phyloP scores from a whole-genome alignment of 2,888 invertebrate genomes.

The Hirtodrosophila confusa region DNA sequence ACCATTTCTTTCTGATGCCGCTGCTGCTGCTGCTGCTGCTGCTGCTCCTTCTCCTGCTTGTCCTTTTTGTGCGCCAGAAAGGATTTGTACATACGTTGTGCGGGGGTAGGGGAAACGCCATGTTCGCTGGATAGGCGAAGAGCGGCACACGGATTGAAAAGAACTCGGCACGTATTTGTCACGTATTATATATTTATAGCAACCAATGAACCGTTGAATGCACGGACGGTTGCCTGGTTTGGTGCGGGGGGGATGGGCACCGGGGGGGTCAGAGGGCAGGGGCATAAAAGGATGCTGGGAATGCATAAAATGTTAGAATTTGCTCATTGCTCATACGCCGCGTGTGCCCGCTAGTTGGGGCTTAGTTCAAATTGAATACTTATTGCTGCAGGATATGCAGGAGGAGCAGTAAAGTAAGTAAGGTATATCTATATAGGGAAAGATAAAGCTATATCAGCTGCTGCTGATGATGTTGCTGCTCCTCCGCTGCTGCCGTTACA shows the following conservation, averaged over 20 bases:
- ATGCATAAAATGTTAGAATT: conserved; percentile 68
- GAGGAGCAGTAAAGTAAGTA: background rate
- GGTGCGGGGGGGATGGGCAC: background rate
- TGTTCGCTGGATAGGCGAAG: background rate
- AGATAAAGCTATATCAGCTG: conserved; percentile 48
- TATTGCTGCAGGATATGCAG: conserved; percentile 37
- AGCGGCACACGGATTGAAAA: conserved; percentile 64
- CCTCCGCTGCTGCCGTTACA: conserved; percentile 61
- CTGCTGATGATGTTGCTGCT: conserved; percentile 25
- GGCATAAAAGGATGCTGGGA: conserved; percentile 41
- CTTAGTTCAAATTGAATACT: conserved; percentile 75
- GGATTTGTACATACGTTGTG: conserved; percentile 63
- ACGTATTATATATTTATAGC: conserved; percentile 79
- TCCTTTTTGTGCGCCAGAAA: conserved; percentile 54
- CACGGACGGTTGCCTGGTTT: conserved; percentile 45
- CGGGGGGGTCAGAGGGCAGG: background rate
- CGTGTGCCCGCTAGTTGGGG: conserved; percentile 59
- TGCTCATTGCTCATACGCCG: conserved; percentile 73
- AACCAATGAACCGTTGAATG: conserved; percentile 80
- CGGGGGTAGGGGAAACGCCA: background rate
- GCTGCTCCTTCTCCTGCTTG: background rate
- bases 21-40: background rate
- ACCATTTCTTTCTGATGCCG: conserved; percentile 61
- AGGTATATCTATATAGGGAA: conserved; percentile 8
- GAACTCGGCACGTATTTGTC: conserved; percentile 80